phyloP scores from a whole-genome alignment of 37 sponge, comb jelly and placozoan species.

The Aplysina aerophoba region DNA sequence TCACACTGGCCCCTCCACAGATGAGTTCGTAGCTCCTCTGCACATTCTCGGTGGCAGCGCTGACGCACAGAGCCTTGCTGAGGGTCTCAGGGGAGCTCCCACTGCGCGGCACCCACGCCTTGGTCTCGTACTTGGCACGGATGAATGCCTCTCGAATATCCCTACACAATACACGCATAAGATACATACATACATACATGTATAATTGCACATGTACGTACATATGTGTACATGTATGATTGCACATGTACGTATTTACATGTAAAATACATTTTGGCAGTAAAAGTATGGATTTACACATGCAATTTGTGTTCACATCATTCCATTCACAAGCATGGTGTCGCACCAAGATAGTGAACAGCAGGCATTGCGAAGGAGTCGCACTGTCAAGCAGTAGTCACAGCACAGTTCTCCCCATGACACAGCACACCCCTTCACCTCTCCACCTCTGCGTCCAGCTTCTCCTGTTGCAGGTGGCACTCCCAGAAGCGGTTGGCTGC shows the following conservation, averaged over 20 bases:
- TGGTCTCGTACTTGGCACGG: conserved; percentile 75
- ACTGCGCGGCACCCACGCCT: conserved; percentile 66
- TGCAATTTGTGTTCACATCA: no score
- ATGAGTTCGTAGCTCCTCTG: conserved; percentile 71
- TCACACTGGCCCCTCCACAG: conserved; percentile 71
- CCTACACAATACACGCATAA: conserved; percentile 23
- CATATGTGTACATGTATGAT: no score
- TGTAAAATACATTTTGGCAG: no score
- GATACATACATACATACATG: neutral
- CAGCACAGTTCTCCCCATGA: no score
- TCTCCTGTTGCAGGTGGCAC: conserved; percentile 52
- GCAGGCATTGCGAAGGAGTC: no score
- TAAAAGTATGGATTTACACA: no score
- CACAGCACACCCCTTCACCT: neutral
- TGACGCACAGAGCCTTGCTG: conserved; percentile 54
- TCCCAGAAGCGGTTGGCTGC: conserved; percentile 79
- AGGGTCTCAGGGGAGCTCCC: conserved; percentile 41
- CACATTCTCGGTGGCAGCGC: conserved; percentile 52
- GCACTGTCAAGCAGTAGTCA: no score
- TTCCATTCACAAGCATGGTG: no score
- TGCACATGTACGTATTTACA: no score
- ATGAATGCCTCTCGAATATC: conserved; percentile 83
- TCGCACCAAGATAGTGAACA: no score
- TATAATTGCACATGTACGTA: neutral
- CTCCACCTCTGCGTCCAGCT: conserved; percentile 63